Evolutionary conservation across 2,888 invertebrate species (phyloP).

Genomic region (Isoperla grammatica): DNA sequence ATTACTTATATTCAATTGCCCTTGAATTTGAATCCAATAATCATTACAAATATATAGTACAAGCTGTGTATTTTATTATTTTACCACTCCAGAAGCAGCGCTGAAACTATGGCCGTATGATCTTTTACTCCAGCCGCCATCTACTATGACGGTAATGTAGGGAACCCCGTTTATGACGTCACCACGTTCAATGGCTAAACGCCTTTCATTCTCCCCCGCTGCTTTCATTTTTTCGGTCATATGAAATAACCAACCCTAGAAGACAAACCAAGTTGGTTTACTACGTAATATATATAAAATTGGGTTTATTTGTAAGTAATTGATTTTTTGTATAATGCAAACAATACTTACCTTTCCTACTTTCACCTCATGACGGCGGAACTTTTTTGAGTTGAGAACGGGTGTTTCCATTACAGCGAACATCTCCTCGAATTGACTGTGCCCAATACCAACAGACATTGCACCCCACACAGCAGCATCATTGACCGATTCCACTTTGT

Average conservation of each 20-base stretch:
- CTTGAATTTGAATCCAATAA: too few species aligned
- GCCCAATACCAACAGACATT: too few species aligned
- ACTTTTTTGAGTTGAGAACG: slow-evolving; percentile 11
- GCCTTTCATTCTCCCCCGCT: neutral
- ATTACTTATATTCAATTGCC: too few species aligned
- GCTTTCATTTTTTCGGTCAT: neutral
- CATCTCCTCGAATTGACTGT: slow-evolving; percentile 12
- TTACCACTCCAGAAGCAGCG: neutral
- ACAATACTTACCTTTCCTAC: neutral
- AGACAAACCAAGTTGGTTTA: too few species aligned
- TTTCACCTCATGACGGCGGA: slow-evolving; percentile 4
- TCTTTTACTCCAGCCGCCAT: slow-evolving; percentile 6
- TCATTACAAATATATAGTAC: too few species aligned
- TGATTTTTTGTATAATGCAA: too few species aligned
- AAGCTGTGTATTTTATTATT: too few species aligned
- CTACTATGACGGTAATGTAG: slow-evolving; percentile 4
- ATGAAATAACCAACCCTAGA: neutral
- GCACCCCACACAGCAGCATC: too few species aligned
- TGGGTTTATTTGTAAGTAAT: neutral
- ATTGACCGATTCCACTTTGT: too few species aligned
- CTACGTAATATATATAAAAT: neutral
- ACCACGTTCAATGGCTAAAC: neutral
- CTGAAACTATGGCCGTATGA: slow-evolving; percentile 4
- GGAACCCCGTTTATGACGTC: neutral
- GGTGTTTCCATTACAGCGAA: slow-evolving; percentile 9